Evolutionary conservation across 2,888 invertebrate species (phyloP).

Genomic region (Ornithoptera priamus): DNA sequence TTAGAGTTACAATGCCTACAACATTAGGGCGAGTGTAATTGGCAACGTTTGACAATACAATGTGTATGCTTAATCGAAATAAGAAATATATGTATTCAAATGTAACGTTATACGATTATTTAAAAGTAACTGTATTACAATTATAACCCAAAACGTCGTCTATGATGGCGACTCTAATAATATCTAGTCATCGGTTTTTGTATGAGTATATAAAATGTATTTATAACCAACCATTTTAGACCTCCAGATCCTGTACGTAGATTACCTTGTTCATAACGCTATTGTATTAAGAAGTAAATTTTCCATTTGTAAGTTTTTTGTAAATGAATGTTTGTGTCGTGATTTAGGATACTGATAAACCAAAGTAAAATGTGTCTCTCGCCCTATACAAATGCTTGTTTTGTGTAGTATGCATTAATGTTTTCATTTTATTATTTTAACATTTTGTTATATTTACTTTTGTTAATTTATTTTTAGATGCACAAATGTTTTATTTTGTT

Average conservation of each 20-base stretch:
- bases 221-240: slow-evolving; percentile 44
- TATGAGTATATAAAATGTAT: slow-evolving; percentile 36
- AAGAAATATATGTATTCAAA: slow-evolving; percentile 34
- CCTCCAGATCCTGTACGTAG: slow-evolving; percentile 10
- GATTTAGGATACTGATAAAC: slow-evolving; percentile 37
- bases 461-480: slow-evolving; percentile 77
- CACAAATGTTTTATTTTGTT: slow-evolving; percentile 78
- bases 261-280: slow-evolving; percentile 37
- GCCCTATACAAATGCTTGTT: slow-evolving; percentile 70
- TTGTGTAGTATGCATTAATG: slow-evolving; percentile 50
- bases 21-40: slow-evolving; percentile 72
- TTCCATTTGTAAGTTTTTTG: slow-evolving; percentile 19
- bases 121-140: slow-evolving; percentile 16
- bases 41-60: slow-evolving; percentile 75
- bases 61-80: slow-evolving; percentile 64
- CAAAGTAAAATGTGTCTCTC: slow-evolving; percentile 53
- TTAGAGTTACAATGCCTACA: slow-evolving; percentile 42
- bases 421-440: slow-evolving; percentile 49
- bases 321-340: slow-evolving; percentile 24
- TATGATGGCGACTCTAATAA: slow-evolving; percentile 29
- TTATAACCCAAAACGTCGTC: slow-evolving; percentile 15
- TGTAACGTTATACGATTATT: slow-evolving; percentile 27
- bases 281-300: slow-evolving; percentile 15
- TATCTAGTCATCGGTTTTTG: slow-evolving; percentile 66
- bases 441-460: slow-evolving; percentile 74